These are phyloP conservation scores for Capreolus pygargus DNA, from an alignment of 2,113 vertebrate species.

Conservation along the genomic window DNA sequence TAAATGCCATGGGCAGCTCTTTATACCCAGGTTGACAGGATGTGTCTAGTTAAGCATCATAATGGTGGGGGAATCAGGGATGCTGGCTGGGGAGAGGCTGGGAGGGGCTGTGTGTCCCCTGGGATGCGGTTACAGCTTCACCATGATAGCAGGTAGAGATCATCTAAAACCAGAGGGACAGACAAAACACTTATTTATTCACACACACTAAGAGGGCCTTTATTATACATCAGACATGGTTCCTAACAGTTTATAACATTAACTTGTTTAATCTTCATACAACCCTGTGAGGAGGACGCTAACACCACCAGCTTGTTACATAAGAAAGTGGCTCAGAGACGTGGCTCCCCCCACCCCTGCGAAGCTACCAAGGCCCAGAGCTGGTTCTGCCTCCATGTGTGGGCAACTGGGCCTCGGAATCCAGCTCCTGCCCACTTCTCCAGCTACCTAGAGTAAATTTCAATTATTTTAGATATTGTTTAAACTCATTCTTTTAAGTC, in stretches of 20 bases:
- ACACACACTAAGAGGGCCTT: no score
- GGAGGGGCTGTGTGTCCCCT: background rate
- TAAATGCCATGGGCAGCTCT: conserved; percentile 15
- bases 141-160: background rate
- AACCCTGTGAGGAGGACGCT: fast-evolving
- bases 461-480: background rate
- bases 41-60: background rate
- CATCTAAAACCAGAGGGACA: background rate
- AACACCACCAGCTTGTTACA: fast-evolving
- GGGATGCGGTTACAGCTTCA: background rate
- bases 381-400: fast-evolving
- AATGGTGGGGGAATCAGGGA: background rate
- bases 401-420: background rate
- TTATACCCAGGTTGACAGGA: background rate
- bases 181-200: background rate
- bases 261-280: background rate
- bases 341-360: fast-evolving
- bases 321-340: background rate
- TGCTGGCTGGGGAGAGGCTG: fast-evolving
- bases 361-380: fast-evolving
- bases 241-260: fast-evolving
- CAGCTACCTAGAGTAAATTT: fast-evolving
- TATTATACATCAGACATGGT: fast-evolving
- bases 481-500: no score
- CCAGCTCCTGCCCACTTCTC: fast-evolving